phyloP scores from a whole-genome alignment of 2,797 vertebrate species.

The Clarias platycephalus region DNA sequence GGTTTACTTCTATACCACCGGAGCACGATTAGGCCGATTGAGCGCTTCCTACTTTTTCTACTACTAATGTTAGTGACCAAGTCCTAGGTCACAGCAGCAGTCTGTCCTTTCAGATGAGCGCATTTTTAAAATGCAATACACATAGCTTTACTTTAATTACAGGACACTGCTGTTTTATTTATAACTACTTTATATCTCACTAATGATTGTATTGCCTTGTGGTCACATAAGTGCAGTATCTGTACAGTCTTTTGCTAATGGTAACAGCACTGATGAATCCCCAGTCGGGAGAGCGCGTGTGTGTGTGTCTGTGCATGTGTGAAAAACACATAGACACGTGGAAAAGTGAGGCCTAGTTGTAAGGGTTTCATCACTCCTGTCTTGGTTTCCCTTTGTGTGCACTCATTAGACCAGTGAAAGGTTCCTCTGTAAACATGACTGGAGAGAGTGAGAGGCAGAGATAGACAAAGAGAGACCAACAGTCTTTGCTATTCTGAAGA shows the following conservation, averaged over 20 bases:
- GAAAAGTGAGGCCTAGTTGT: slow-evolving; percentile 10
- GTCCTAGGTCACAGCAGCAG: slow-evolving; percentile 34
- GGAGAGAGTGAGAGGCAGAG: slow-evolving; percentile 26
- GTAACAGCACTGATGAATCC: slow-evolving; percentile 15
- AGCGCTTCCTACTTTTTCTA: neutral
- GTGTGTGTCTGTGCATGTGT: slow-evolving; percentile 42
- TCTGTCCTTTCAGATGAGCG: slow-evolving; percentile 41
- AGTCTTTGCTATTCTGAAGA: slow-evolving; percentile 68
- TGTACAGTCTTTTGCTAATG: slow-evolving; percentile 36
- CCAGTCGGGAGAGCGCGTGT: slow-evolving; percentile 4
- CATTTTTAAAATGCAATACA: slow-evolving; percentile 20
- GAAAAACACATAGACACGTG: slow-evolving; percentile 9
- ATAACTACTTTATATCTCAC: slow-evolving; percentile 45
- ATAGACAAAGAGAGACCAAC: slow-evolving; percentile 49
- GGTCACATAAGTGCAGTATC: slow-evolving; percentile 35
- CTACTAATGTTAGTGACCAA: slow-evolving; percentile 30
- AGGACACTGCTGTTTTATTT: slow-evolving; percentile 45
- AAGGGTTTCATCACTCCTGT: slow-evolving; percentile 1
- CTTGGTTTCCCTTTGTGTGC: neutral
- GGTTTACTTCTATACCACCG: neutral
- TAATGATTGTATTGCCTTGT: slow-evolving; percentile 29
- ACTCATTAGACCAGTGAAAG: slow-evolving; percentile 10
- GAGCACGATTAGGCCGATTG: neutral
- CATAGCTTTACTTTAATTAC: slow-evolving; percentile 48
- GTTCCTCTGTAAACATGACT: slow-evolving; percentile 1